Evolutionary conservation across 1,140 invertebrate genomes (phyloP).

Genomic region (Lepidurus apus): DNA sequence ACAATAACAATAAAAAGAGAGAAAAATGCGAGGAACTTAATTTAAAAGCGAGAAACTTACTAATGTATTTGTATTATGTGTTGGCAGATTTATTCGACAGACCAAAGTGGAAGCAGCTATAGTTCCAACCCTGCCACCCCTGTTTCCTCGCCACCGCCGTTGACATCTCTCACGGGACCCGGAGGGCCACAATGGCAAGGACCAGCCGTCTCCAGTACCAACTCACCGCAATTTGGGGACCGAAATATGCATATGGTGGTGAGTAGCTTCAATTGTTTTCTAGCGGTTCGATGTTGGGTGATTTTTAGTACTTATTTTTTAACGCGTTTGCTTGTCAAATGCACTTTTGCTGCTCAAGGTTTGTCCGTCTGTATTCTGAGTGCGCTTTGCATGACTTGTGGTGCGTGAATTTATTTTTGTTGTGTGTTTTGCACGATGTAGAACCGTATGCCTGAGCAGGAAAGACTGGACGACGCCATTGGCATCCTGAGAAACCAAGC

Average conservation of each 20-base stretch:
- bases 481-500: constrained; percentile 78
- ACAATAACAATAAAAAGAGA: not conserved
- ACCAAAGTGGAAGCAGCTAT: constrained; percentile 87
- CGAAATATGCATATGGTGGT: constrained; percentile 50
- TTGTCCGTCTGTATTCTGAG: constrained; percentile 43
- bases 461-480: constrained; percentile 82
- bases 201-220: constrained; percentile 41
- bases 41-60: constrained; percentile 8
- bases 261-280: not conserved
- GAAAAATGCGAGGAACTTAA: not conserved
- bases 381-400: constrained; percentile 28
- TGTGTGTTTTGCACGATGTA: constrained; percentile 39
- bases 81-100: constrained; percentile 74
- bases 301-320: constrained; percentile 47
- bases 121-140: constrained; percentile 72
- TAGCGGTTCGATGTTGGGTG: constrained; percentile 44
- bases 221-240: constrained; percentile 45
- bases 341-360: constrained; percentile 44
- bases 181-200: constrained; percentile 16
- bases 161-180: constrained; percentile 62
- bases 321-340: constrained; percentile 40
- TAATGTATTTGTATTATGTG: constrained; percentile 33
- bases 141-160: constrained; percentile 51
- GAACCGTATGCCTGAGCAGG: constrained; percentile 66
- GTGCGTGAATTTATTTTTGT: constrained; percentile 28